Evolutionary conservation across 92 coral and sea anemone genomes (phyloP), one percentile per base, ranked within the genome.

Genomic region (Siderastrea siderea): DNA sequence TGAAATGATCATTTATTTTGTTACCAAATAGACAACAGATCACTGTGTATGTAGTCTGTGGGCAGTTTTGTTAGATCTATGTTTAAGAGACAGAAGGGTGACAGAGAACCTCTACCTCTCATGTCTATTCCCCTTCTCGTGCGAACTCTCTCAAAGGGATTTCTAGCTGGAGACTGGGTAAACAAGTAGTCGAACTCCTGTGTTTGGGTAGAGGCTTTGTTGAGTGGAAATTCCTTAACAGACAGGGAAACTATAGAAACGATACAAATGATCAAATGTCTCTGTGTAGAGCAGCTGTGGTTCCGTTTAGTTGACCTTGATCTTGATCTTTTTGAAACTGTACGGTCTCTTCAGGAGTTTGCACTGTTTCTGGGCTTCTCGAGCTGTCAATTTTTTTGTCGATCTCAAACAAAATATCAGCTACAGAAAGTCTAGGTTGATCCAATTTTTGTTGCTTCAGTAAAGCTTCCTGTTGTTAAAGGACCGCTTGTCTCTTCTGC

Each of bases 111-210:
- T 26, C 38, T 26, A 26, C 38, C 38, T 26, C 38, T 26, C 38
- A 26, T 26, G 38, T 26, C 38, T 26, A 26, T 26, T 26, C 38
- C 38, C 38, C 0, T 26, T 26, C 38, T 26, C 38, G 38, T 26
- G 38, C 38, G 38, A 26, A 26, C 38, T 26, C 38, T 26, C 38
- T 78, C 82, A 38, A 78, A 78, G 3, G 82, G 84, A 48, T 79
- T 79, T 61, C 84, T 59, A 2, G 72, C 53, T 65, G 48, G 58
- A 53, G 54, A 62, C 68, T 79, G 73, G 44, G 47, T 68, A 86
- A 87, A 79, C 38, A 87, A 79, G 73, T 78, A 87, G 46, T 87
- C 86, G 53, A 87, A 76, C 49, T 86, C 90, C 47, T 77, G 66
- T 17, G 91, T 87, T 73, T 83, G 87, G 46, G 73, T 68, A 68